phyloP scores from a whole-genome alignment of 2,113 vertebrate genomes.

The Argyrosomus japonicus region DNA sequence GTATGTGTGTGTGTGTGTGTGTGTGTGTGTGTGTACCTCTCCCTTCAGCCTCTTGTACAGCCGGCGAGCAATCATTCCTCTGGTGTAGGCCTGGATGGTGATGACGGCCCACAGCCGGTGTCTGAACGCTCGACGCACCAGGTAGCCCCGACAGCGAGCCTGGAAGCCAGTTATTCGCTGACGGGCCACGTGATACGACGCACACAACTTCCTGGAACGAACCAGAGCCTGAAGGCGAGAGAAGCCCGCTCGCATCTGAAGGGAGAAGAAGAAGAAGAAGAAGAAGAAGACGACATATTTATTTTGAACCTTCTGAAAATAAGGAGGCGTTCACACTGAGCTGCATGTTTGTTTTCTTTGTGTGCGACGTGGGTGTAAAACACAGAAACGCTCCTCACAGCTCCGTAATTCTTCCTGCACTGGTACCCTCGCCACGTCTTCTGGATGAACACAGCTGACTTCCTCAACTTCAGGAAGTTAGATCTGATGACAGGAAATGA shows the following conservation, averaged over 20 bases:
- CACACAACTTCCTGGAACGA: slow-evolving; percentile 91
- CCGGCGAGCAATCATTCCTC: slow-evolving; percentile 95
- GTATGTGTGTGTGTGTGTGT: no score
- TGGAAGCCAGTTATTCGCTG: slow-evolving; percentile 90
- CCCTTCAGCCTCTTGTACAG: slow-evolving; percentile 91
- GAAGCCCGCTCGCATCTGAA: slow-evolving; percentile 95
- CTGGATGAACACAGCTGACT: slow-evolving; percentile 92
- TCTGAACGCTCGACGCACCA: slow-evolving; percentile 94
- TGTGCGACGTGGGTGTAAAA: not conserved
- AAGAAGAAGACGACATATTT: slow-evolving; percentile 79
- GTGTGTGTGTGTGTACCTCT: slow-evolving; percentile 82
- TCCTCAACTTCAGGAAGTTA: slow-evolving; percentile 94
- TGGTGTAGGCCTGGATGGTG: slow-evolving; percentile 91
- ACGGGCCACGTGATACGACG: slow-evolving; percentile 92
- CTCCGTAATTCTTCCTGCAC: slow-evolving; percentile 91
- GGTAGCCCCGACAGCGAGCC: slow-evolving; percentile 89
- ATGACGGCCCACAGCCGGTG: slow-evolving; percentile 97
- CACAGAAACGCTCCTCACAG: slow-evolving; percentile 81
- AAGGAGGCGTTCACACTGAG: no score
- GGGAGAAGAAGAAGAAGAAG: not conserved
- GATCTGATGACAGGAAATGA: slow-evolving; percentile 84
- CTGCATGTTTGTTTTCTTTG: not conserved
- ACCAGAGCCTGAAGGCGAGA: slow-evolving; percentile 94
- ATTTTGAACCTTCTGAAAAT: slow-evolving; percentile 63
- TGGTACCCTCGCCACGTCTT: slow-evolving; percentile 93